These are phyloP conservation scores for Brachymystax lenok DNA, from an alignment of 2,797 vertebrate genomes.

Conservation along the genomic window DNA sequence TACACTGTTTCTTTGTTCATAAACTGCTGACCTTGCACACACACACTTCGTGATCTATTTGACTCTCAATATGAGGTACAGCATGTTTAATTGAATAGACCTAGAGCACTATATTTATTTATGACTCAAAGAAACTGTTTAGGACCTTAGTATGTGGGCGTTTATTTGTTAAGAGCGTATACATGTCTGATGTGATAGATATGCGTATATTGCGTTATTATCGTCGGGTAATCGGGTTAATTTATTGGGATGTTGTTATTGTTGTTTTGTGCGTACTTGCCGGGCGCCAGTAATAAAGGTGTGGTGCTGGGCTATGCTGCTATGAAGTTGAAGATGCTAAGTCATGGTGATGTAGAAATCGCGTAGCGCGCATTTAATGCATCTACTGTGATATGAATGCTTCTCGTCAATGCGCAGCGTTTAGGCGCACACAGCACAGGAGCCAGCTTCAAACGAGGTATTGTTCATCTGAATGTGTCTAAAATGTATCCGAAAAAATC, in stretches of 20 bases:
- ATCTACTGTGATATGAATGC: neutral
- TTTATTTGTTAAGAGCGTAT: neutral
- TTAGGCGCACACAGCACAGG: neutral
- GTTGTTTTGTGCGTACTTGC: neutral
- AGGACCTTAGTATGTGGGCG: neutral
- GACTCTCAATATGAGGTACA: neutral
- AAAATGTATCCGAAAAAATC: neutral
- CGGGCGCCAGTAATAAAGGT: neutral
- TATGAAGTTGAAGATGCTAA: neutral
- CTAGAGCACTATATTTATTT: neutral
- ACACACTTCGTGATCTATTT: neutral
- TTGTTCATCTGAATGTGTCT: neutral
- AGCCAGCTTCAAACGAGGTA: neutral
- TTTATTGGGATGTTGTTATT: neutral
- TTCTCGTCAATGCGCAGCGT: neutral
- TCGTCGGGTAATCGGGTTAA: too few relatives aligned
- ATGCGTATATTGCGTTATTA: neutral
- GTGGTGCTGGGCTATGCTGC: neutral
- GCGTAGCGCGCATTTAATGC: neutral
- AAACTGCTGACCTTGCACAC: neutral
- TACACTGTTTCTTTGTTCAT: neutral
- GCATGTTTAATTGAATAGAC: neutral
- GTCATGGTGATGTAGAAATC: constrained; percentile 2
- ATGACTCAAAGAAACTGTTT: neutral
- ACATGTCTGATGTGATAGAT: neutral